Base-by-base conservation (phyloP, 1,140 invertebrate species). In the Eriocheir sinensis region DNA sequence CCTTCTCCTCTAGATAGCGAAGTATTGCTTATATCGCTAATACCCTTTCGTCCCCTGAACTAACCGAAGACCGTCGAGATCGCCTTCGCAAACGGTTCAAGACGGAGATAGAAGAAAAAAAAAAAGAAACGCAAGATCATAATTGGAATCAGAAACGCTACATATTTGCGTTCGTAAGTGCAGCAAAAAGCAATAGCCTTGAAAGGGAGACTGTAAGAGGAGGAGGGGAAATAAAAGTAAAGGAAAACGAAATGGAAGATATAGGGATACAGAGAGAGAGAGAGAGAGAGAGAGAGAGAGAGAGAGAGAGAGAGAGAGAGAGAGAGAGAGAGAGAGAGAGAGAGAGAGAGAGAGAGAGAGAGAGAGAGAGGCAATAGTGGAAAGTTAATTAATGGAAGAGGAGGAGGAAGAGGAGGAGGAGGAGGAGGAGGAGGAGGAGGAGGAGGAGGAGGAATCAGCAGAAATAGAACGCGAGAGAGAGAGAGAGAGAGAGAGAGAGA, bases 371-470 rank as follows among this genome's bases (percentile, higher is more conserved):
- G 86, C 86, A 38, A 48, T 44, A 48, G 44, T 89, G 60, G 60
- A 72, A 72, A 72, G 60, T 72, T 72, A 72, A 72, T 72, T 72
- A 72, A 72, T 72, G n/a, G 86, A 48, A 3, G 86, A 89, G 86
- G 34, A 30, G 86, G 32, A 38, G 40, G 38, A 44, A 38, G 36
- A 41, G 38, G 86, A 44, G 2, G 34, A 3, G 41, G 85, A 89
- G 21, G 34, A 30, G 86, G 32, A 38, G 40, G 38, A 44, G 86
- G 36, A 41, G 38, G 86, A 44, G 2, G 34, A 3, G 41, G 85
- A 32, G 30, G 12, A 72, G 60, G 60, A 72, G 60, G 44, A 48
- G 15, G 15, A 15, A 48, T n/a, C n/a, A 48, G 60, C 38, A 41
- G 34, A 72, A 91, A 91, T 27, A 30, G 34, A 88, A 34, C 41